These are phyloP conservation scores for Pseudotriccus pelzelni DNA, from an alignment of 2,797 vertebrate species.

Conservation along the genomic window DNA sequence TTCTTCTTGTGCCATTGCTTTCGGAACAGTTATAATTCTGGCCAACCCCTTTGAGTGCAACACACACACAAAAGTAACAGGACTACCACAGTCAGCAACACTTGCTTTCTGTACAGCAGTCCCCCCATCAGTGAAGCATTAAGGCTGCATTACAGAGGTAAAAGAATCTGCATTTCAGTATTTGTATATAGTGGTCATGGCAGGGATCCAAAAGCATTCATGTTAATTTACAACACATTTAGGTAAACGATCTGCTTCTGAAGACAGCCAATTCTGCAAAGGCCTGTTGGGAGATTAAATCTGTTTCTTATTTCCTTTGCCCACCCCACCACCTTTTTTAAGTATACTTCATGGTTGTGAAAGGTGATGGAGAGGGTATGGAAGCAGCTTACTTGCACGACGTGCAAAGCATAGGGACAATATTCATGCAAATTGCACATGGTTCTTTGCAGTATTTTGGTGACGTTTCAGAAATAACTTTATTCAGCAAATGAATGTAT, in stretches of 20 bases:
- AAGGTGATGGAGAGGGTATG: not conserved
- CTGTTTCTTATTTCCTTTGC: constrained; percentile 66
- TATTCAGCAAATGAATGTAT: not conserved
- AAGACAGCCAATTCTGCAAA: constrained; percentile 57
- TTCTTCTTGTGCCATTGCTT: constrained; percentile 21
- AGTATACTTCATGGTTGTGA: not conserved
- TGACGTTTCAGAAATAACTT: not conserved
- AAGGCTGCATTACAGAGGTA: constrained; percentile 55
- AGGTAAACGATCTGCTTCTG: constrained; percentile 52
- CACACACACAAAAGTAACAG: constrained; percentile 64
- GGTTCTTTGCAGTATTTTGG: not conserved
- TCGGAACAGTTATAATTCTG: constrained; percentile 17
- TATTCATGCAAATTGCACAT: not conserved
- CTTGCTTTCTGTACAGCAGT: constrained; percentile 48
- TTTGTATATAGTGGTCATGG: constrained; percentile 71
- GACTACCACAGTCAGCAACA: constrained; percentile 63
- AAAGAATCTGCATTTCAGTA: constrained; percentile 71
- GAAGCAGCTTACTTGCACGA: not conserved
- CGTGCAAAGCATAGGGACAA: not conserved
- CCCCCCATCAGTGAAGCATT: constrained; percentile 62
- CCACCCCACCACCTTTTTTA: not conserved
- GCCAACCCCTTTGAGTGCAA: constrained; percentile 15
- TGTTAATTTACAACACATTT: constrained; percentile 74
- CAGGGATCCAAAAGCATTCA: constrained; percentile 68
- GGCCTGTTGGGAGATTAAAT: constrained; percentile 47